phyloP scores from a whole-genome alignment of 2,113 vertebrate species.

The Craseonycteris thonglongyai region DNA sequence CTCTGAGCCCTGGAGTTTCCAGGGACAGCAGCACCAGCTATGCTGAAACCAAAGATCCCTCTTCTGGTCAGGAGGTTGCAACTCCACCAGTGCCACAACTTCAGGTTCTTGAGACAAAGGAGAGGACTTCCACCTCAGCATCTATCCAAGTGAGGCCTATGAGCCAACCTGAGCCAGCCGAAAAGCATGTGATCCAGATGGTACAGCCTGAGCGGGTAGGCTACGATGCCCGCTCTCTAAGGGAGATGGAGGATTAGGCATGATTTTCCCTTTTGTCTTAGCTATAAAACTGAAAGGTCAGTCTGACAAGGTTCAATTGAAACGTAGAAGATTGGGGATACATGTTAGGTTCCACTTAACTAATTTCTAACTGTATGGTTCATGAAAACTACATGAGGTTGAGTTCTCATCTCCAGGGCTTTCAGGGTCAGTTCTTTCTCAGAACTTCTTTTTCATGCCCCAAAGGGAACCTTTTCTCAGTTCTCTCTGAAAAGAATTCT shows the following conservation, averaged over 20 bases:
- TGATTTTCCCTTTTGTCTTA: constrained; percentile 29
- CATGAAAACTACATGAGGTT: background rate
- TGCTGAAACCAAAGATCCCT: constrained; percentile 74
- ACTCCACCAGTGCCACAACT: constrained; percentile 50
- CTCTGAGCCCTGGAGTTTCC: constrained; percentile 72
- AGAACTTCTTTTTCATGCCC: background rate
- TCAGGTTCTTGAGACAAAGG: constrained; percentile 70
- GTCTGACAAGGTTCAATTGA: background rate
- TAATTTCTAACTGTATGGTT: background rate
- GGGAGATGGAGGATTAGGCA: background rate
- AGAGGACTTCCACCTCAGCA: constrained; percentile 51
- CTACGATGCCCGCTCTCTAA: background rate
- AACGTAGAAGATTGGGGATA: background rate
- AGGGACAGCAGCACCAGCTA: constrained; percentile 75
- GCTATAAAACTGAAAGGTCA: background rate
- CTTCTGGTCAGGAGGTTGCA: constrained; percentile 55
- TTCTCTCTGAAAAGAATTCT: background rate
- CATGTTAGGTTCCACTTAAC: background rate
- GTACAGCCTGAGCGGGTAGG: constrained; percentile 66
- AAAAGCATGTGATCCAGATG: constrained; percentile 70
- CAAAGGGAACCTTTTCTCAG: background rate
- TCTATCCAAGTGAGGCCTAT: constrained; percentile 71
- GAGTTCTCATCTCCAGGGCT: background rate
- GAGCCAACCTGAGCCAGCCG: constrained; percentile 80
- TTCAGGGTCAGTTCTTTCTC: background rate